Evolutionary conservation across 2,113 vertebrate species (phyloP).

Genomic region (Colius striatus): DNA sequence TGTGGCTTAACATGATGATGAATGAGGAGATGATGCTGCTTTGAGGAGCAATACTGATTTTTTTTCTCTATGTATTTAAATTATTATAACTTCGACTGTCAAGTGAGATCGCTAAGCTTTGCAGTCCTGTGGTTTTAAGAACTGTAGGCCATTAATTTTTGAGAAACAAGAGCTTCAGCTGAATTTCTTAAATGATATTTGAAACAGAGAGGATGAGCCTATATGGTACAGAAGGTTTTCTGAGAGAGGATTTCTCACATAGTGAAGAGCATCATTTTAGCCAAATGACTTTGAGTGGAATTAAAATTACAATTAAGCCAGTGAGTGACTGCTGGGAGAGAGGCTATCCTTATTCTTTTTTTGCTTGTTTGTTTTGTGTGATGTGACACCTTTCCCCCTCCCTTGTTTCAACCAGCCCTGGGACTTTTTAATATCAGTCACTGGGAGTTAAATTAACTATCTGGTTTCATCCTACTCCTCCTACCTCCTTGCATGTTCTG

Average conservation of each 20-base stretch:
- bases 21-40: background rate
- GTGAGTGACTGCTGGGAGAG: background rate
- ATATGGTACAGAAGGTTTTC: background rate
- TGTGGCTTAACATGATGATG: background rate
- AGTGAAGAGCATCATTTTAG: background rate
- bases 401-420: background rate
- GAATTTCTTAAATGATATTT: background rate
- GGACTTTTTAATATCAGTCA: background rate
- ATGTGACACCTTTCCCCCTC: background rate
- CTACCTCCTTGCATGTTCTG: accelerated
- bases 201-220: background rate
- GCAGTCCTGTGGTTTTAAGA: background rate
- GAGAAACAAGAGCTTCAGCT: background rate
- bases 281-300: background rate
- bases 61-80: background rate
- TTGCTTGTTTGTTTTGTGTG: background rate
- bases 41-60: background rate
- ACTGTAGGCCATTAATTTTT: background rate
- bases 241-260: background rate
- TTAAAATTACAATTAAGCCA: background rate
- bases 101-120: background rate
- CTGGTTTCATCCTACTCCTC: background rate
- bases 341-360: background rate
- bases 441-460: background rate
- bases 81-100: background rate